Evolutionary conservation across 2,113 vertebrate species (phyloP).

Genomic region (Syngnathus floridae): DNA sequence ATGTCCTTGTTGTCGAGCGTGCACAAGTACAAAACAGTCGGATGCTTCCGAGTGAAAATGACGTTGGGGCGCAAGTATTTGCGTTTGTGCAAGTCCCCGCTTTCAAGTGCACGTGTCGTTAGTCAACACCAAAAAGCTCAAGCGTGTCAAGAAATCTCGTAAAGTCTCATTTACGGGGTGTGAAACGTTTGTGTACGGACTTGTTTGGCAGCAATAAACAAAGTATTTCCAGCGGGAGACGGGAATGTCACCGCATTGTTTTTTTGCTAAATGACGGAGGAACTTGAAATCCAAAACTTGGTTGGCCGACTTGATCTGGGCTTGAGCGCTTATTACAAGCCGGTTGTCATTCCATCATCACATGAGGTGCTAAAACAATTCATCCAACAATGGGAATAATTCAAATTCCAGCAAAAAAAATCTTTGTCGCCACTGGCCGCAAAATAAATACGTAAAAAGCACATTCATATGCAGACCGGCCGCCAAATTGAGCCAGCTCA

Average conservation of each 20-base stretch:
- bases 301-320: slow-evolving; percentile 1
- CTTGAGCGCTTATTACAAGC: background rate
- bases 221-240: background rate
- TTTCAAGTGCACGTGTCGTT: slow-evolving; percentile 11
- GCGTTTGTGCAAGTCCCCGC: background rate
- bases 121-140: slow-evolving; percentile 23
- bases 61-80: background rate
- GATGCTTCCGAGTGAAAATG: background rate
- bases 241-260: background rate
- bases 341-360: too few species aligned
- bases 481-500: too few species aligned
- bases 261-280: slow-evolving; percentile 4
- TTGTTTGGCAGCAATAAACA: slow-evolving; percentile 14
- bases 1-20: too few species aligned
- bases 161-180: slow-evolving; percentile 17
- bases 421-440: too few species aligned
- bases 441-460: too few species aligned
- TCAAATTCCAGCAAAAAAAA: too few species aligned
- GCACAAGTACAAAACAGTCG: too few species aligned
- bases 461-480: too few species aligned
- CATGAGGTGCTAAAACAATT: too few species aligned
- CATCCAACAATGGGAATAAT: too few species aligned
- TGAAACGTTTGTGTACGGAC: slow-evolving; percentile 14
- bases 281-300: background rate
- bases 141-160: slow-evolving; percentile 7